Evolutionary conservation across 2,888 invertebrate species (phyloP).

Genomic region (Phortica okadai): DNA sequence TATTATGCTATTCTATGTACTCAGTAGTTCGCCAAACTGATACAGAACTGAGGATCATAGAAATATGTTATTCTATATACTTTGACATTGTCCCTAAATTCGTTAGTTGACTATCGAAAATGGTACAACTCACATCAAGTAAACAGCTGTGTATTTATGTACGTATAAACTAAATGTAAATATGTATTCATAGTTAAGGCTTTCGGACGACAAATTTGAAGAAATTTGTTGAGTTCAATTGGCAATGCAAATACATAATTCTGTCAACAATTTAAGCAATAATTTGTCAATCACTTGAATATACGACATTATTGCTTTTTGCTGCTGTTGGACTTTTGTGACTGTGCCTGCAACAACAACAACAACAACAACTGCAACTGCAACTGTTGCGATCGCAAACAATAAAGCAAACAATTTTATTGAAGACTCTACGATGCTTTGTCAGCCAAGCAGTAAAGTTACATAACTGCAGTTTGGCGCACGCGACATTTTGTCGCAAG

Average conservation of each 20-base stretch:
- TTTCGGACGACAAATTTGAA: background rate
- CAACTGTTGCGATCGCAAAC: constrained; percentile 30
- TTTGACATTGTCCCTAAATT: too few species aligned
- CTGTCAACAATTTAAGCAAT: constrained; percentile 2
- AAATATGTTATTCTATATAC: too few species aligned
- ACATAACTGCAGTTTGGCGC: constrained; percentile 69
- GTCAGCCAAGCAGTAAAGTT: constrained; percentile 67
- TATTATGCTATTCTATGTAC: too few species aligned
- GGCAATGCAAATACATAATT: background rate
- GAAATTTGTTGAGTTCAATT: background rate
- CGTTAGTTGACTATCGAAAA: too few species aligned
- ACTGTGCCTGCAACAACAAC: background rate
- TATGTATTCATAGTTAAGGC: too few species aligned
- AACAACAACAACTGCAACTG: too few species aligned
- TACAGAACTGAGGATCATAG: too few species aligned
- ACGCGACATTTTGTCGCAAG: constrained; percentile 68
- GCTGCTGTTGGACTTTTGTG: background rate
- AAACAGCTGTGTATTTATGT: too few species aligned
- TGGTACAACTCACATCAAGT: too few species aligned
- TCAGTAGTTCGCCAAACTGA: too few species aligned
- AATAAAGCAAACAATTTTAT: constrained; percentile 61
- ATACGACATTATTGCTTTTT: background rate
- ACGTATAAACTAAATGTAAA: too few species aligned
- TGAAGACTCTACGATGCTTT: constrained; percentile 54
- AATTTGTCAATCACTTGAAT: constrained; percentile 10